Evolutionary conservation across 2,888 invertebrate genomes (phyloP).

Genomic region (Hirtodrosophila histrioides): DNA sequence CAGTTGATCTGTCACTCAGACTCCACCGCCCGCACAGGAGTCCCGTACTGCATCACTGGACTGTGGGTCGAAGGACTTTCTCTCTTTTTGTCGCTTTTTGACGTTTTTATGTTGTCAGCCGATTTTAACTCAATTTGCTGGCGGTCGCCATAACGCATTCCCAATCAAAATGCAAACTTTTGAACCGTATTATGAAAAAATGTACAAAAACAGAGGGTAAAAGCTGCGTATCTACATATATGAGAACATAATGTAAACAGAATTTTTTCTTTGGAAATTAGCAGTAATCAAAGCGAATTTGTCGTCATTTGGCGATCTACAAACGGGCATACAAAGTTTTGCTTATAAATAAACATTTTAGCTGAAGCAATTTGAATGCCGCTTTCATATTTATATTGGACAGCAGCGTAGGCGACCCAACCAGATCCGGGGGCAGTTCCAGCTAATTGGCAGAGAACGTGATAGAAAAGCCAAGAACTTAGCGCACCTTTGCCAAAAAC

Average conservation of each 20-base stretch:
- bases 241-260: conserved; percentile 2
- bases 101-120: conserved; percentile 22
- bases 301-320: conserved; percentile 52
- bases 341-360: conserved; percentile 60
- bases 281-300: conserved; percentile 51
- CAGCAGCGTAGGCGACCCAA: conserved; percentile 51
- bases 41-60: conserved; percentile 8
- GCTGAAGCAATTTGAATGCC: conserved; percentile 33
- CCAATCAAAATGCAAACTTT: conserved; percentile 17
- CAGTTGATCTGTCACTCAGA: conserved; percentile 18
- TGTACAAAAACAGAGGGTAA: background rate
- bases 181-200: conserved; percentile 5
- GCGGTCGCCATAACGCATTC: conserved; percentile 20
- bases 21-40: conserved; percentile 1
- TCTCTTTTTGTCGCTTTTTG: conserved; percentile 2
- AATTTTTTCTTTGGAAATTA: conserved; percentile 47
- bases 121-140: conserved; percentile 55
- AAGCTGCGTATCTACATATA: background rate
- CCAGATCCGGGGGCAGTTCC: conserved; percentile 43
- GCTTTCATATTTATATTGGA: conserved; percentile 28
- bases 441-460: conserved; percentile 25
- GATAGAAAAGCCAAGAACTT: conserved; percentile 14
- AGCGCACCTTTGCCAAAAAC: conserved; percentile 44
- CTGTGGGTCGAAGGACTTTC: conserved; percentile 17
- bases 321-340: conserved; percentile 37